Conservation (phyloP, 2,113 vertebrate species). For the Thamnophis sirtalis region DNA sequence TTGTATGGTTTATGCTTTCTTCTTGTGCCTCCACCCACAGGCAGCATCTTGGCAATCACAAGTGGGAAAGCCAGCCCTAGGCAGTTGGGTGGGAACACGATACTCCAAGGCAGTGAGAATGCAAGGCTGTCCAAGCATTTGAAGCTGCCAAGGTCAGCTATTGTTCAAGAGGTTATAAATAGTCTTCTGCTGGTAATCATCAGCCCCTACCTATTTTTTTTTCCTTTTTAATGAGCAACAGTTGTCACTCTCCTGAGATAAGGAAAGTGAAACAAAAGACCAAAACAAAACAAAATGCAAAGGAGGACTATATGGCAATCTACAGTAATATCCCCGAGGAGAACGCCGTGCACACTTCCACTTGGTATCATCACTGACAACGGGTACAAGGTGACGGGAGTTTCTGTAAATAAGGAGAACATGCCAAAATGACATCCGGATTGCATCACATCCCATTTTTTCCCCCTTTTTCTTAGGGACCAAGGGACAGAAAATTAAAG, state of each 20-base stretch:
- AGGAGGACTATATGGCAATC: background rate
- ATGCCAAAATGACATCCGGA: background rate
- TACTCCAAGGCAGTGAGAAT: slow-evolving; percentile 56
- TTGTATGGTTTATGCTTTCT: slow-evolving; percentile 19
- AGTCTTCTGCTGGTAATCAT: slow-evolving; percentile 37
- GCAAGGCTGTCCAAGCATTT: slow-evolving; percentile 34
- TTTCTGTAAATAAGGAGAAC: background rate
- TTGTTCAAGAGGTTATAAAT: slow-evolving; percentile 66
- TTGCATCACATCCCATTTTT: background rate
- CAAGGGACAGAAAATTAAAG: background rate
- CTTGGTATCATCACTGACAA: background rate
- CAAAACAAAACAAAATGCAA: background rate
- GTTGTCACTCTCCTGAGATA: background rate
- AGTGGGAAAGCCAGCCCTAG: slow-evolving; percentile 30
- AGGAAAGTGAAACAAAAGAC: slow-evolving; percentile 14
- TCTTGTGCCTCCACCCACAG: slow-evolving; percentile 41
- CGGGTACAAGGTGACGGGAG: background rate
- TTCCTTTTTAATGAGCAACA: background rate
- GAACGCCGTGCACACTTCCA: background rate
- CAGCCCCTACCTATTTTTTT: background rate
- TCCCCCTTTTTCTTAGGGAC: background rate
- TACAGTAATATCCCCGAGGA: background rate
- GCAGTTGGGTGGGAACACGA: slow-evolving; percentile 45
- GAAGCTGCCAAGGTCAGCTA: slow-evolving; percentile 62
- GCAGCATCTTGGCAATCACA: slow-evolving; percentile 45